Conservation (phyloP, 23 tunicate genomes). For the Trididemnum miniatum region DNA sequence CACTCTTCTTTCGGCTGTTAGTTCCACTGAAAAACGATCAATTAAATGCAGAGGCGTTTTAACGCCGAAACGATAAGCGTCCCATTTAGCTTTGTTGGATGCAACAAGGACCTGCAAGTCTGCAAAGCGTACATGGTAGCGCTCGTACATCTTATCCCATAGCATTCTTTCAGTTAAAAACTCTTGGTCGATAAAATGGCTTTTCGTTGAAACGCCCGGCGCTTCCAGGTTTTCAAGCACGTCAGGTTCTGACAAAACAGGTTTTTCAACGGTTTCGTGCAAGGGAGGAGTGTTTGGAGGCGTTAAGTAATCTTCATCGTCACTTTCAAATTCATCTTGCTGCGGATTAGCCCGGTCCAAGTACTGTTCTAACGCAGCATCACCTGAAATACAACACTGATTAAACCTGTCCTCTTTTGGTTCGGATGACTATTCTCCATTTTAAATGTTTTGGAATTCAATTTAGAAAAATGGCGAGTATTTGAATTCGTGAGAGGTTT, state of each 20-base stretch:
- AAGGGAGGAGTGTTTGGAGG: conserved; percentile 77
- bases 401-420: too few species aligned
- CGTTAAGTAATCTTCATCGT: conserved; percentile 73
- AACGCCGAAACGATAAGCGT: conserved; percentile 35
- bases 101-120: conserved; percentile 84
- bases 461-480: too few species aligned
- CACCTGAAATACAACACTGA: too few species aligned
- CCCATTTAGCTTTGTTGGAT: conserved; percentile 32
- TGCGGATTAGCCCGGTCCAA: not conserved
- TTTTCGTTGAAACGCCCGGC: not conserved
- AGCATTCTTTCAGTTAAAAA: conserved; percentile 51
- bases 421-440: too few species aligned
- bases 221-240: not conserved
- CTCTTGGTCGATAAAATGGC: conserved; percentile 24
- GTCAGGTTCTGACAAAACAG: not conserved
- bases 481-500: too few species aligned
- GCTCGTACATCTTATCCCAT: conserved; percentile 91
- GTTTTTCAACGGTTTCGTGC: not conserved
- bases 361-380: not conserved
- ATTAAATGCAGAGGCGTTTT: conserved; percentile 54
- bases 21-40: conserved; percentile 76
- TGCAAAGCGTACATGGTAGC: conserved; percentile 67
- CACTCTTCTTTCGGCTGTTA: conserved; percentile 52
- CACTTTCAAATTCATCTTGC: conserved; percentile 11
- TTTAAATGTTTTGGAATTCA: too few species aligned